Base-by-base conservation (phyloP, 2,113 vertebrate species). In the Spermophilus dauricus region DNA sequence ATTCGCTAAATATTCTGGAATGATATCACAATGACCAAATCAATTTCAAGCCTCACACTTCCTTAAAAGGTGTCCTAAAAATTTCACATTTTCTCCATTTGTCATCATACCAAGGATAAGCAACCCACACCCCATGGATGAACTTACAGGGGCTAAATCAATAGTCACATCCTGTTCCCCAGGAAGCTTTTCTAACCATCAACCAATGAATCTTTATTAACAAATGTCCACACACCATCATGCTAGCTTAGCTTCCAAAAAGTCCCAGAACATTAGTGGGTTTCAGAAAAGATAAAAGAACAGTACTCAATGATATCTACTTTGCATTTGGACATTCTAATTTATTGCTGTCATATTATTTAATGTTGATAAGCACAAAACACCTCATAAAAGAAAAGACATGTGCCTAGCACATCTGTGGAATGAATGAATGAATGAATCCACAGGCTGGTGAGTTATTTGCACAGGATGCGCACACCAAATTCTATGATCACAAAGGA, bases 341-440 rank as follows among this genome's bases (percentile, higher is more conserved):
- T 26, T 48, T 26, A 34, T 8, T 53, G 42, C 58, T 58, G 37
- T 39, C 34, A 5, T 7, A 56, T 67, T 32, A 48, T 20, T 87
- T 53, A 78, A 37, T 2, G 34, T 28, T 14, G 56, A 22, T 53
- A 18, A 85, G 26, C 14, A 18, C 73, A 28, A 58, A 89, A 5
- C 51, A 63, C 5, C 17, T 83, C 65, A 39, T 34, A 4, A 24
- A 70, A 89, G 84, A 89, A 65, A n/a, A 58, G 42, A 76, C 28
- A 13, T 0, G 5, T 16, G 61, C 53, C 2, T 0, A 76, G 90
- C 18, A 22, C 56, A 22, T 51, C 32, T 70, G n/a, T 0, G 3
- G 30, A 53, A 58, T 3, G 20, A 22, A 22, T 58, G 56, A 58
- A 58, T 22, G 42, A 75, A 80, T 4, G 56, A 51, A 42, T 17